Base-by-base conservation (phyloP, 2,888 invertebrate genomes). In the Andrena bicolor region DNA sequence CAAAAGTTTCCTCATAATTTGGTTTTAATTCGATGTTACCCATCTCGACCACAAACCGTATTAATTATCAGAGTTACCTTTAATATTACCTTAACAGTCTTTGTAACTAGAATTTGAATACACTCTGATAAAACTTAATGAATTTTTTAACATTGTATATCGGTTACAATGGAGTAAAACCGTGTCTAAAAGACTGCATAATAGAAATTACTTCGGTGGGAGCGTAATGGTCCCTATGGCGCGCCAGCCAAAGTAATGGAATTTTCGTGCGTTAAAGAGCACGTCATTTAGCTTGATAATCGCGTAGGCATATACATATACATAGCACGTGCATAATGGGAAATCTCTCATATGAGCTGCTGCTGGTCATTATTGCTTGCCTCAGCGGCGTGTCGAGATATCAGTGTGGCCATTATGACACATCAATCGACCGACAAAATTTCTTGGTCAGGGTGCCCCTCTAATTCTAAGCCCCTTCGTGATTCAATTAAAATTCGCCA, bases 401-500 rank as follows among this genome's bases (percentile, higher is more conserved):
- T 68, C 58, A 61, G 63, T 63, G 63, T 51, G 77, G 69, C 61
- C 53, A 77, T 69, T 69, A 72, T 28, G 51, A 23, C 63, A 58
- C 66, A 63, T 76, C 63, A 60, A 77, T 80, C 51, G 70, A 48
- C 10, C 30, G 32, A 66, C 16, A 35, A 61, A 60, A 69, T 56
- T 75, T 68, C n/a, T 64, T 80, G 56, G 61, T 82, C 74, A 75
- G 53, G 51, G 72, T 80, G 41, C 61, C 75, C 51, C 75, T 77
- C 48, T 77, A 69, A 80, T 72, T 56, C 71, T 71, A 76, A 74
- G 64, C 70, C 51, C 66, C 32, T 32, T 32, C 8, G 8, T 1
- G 32, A 32, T 32, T 8, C 1, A 32, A 32, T 32, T 32, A 8
- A 32, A 16, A 41, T 66, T 63, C 53, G 53, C 65, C 64, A 65